phyloP scores from a whole-genome alignment of 2,113 vertebrate genomes.

The Sminthopsis crassicaudata region DNA sequence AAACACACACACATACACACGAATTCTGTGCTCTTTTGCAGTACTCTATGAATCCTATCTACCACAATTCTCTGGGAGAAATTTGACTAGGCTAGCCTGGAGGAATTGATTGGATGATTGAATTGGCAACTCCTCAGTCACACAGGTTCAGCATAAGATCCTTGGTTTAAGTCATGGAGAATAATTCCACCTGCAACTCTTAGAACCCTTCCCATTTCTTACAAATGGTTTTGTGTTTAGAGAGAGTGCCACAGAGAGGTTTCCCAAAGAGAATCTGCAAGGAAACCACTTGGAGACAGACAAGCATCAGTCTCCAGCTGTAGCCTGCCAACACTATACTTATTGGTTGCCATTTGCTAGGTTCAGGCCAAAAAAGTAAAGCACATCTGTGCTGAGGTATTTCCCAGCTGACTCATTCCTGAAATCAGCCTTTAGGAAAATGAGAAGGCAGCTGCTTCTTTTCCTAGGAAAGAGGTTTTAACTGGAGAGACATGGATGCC shows the following conservation, averaged over 20 bases:
- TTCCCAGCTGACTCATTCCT: constrained; percentile 2
- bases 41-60: not conserved
- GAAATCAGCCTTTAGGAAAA: not conserved
- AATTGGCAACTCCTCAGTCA: not conserved
- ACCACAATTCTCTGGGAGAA: not conserved
- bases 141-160: not conserved
- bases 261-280: not conserved
- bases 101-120: not conserved
- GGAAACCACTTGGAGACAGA: not conserved
- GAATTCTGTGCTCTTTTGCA: not conserved
- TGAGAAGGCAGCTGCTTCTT: not conserved
- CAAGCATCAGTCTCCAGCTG: not conserved
- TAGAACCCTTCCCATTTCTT: not conserved
- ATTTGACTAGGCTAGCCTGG: not conserved
- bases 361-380: not conserved
- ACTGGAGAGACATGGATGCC: not conserved
- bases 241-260: not conserved
- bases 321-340: not conserved
- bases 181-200: no score
- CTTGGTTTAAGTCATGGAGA: not conserved
- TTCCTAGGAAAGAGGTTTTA: not conserved
- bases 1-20: not conserved
- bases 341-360: not conserved
- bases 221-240: not conserved
- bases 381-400: not conserved